phyloP scores from a whole-genome alignment of 2,797 vertebrate genomes.

The Schizothorax lantsangensis region DNA sequence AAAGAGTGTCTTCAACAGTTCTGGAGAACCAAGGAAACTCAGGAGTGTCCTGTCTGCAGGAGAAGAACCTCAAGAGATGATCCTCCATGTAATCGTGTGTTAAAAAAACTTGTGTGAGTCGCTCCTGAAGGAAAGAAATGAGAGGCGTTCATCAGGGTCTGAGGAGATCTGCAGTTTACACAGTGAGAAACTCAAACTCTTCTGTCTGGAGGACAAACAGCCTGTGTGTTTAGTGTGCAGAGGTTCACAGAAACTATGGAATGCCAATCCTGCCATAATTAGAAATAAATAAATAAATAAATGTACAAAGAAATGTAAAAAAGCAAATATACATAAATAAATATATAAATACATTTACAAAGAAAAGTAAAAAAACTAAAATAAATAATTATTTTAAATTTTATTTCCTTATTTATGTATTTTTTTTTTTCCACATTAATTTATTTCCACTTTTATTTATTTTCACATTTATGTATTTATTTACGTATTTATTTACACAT shows the following conservation, averaged over 20 bases:
- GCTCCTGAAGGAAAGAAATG: not conserved
- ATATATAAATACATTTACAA: too few species aligned
- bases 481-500: too few species aligned
- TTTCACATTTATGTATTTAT: too few species aligned
- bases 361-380: too few species aligned
- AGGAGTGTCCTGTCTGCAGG: not conserved
- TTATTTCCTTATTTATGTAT: too few species aligned
- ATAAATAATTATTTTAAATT: too few species aligned
- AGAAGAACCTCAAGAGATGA: not conserved
- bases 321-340: too few species aligned
- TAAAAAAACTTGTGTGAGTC: not conserved
- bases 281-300: too few species aligned
- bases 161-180: not conserved
- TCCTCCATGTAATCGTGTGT: not conserved
- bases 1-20: not conserved
- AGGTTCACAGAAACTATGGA: not conserved
- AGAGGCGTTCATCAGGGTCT: not conserved
- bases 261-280: too few species aligned
- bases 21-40: not conserved
- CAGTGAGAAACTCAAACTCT: not conserved
- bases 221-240: not conserved
- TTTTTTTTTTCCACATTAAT: too few species aligned
- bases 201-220: slow-evolving; percentile 6
- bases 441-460: too few species aligned
- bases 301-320: too few species aligned